Evolutionary conservation across 2,797 vertebrate species (phyloP).

Genomic region (Allobates femoralis): DNA sequence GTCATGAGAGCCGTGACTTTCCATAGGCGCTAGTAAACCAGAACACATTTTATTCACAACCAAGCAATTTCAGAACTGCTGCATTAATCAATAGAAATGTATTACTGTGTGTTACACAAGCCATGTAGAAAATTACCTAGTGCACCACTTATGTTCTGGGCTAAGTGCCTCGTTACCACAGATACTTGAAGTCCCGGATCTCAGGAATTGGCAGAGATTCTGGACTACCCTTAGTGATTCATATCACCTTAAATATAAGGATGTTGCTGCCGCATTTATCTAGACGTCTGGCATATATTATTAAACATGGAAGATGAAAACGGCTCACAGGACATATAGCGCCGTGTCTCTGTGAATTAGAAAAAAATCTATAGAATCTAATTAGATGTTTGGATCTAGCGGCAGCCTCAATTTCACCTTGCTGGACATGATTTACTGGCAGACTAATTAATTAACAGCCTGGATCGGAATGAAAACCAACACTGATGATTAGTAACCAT

Average conservation of each 20-base stretch:
- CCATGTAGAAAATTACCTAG: slow-evolving; percentile 11
- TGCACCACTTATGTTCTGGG: background rate
- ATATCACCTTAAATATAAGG: background rate
- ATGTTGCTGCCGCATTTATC: background rate
- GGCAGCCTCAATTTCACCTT: background rate
- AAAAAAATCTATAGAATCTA: slow-evolving; percentile 10
- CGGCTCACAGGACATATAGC: background rate
- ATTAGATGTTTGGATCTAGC: background rate
- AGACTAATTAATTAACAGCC: slow-evolving; percentile 13
- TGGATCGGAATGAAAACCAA: background rate
- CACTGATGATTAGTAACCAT: background rate
- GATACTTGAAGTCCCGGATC: background rate
- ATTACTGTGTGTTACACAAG: background rate
- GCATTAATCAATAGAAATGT: slow-evolving; percentile 20
- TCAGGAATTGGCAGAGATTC: background rate
- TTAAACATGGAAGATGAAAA: background rate
- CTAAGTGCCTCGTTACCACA: background rate
- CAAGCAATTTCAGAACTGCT: background rate
- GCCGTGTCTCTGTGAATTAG: background rate
- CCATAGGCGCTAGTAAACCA: background rate
- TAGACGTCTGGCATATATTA: background rate
- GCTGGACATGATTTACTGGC: slow-evolving; percentile 14
- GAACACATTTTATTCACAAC: background rate
- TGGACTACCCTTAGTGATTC: background rate
- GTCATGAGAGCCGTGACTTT: background rate